phyloP scores from a whole-genome alignment of 2,888 invertebrate genomes.

The Entomobrya proxima region DNA sequence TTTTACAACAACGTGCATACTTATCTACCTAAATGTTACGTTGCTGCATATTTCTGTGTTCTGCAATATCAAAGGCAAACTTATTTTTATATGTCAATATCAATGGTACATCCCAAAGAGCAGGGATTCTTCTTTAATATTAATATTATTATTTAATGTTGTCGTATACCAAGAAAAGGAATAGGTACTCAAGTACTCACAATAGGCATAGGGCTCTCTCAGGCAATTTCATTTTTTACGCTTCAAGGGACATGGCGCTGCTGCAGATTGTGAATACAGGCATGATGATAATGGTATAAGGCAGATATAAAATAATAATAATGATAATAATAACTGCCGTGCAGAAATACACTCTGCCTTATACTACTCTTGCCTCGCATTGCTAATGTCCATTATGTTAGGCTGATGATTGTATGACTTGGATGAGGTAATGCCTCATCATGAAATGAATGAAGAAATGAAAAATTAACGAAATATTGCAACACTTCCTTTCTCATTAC shows the following conservation, averaged over 20 bases:
- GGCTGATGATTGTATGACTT: neutral
- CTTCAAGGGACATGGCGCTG: constrained; percentile 26
- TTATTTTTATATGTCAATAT: constrained; percentile 57
- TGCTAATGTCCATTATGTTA: neutral
- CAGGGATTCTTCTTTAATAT: too few species aligned
- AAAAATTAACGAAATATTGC: constrained; percentile 69
- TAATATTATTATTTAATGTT: neutral
- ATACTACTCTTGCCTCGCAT: neutral
- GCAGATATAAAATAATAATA: neutral
- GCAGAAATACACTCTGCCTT: neutral
- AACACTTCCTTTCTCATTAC: constrained; percentile 69
- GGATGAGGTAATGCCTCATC: constrained; percentile 61
- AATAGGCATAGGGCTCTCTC: too few species aligned
- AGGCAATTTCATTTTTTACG: constrained; percentile 13
- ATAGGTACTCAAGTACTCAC: neutral
- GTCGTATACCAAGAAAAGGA: neutral
- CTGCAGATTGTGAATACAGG: neutral
- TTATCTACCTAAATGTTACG: neutral
- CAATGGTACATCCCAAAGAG: constrained; percentile 24
- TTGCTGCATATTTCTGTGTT: constrained; percentile 15
- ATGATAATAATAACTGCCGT: neutral
- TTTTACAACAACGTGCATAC: neutral
- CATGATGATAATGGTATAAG: neutral
- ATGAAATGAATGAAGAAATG: constrained; percentile 66
- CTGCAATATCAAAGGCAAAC: constrained; percentile 36